Evolutionary conservation across 92 coral and sea anemone species (phyloP).

Genomic region (Parazoanthus swiftii): DNA sequence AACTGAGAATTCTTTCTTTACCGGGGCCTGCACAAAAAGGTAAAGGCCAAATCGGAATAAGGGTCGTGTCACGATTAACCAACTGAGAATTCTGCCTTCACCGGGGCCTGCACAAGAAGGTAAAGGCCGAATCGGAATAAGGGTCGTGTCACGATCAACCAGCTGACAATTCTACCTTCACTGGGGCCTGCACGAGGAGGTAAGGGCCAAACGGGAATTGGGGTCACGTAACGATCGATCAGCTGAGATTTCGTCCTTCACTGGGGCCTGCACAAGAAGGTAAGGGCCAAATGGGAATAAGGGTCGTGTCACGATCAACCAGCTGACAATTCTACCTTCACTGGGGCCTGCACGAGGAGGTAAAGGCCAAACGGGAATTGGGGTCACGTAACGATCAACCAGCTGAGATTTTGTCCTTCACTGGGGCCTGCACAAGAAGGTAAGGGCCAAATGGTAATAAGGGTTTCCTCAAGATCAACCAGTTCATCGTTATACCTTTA

Average conservation of each 20-base stretch:
- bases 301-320: conserved; percentile 47
- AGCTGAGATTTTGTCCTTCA: not conserved
- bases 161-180: too few relatives aligned
- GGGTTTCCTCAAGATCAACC: too few relatives aligned
- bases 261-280: conserved; percentile 58
- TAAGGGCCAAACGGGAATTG: too few relatives aligned
- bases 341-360: conserved; percentile 59
- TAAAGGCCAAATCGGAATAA: not conserved
- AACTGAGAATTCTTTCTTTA: conserved; percentile 46
- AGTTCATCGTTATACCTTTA: too few relatives aligned
- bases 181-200: too few relatives aligned
- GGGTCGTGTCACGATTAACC: conserved; percentile 47
- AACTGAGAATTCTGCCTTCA: conserved; percentile 42
- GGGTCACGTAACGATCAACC: conserved; percentile 36
- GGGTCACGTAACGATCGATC: too few relatives aligned
- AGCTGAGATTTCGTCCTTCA: not conserved
- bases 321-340: conserved; percentile 49
- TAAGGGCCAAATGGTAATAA: not conserved
- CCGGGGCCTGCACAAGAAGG: conserved; percentile 57
- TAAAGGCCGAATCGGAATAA: not conserved
- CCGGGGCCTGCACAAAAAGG: conserved; percentile 61
- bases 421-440: not conserved
- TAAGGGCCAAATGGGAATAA: conserved; percentile 40
- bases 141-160: too few relatives aligned
- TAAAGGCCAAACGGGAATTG: not conserved